Evolutionary conservation across 2,797 vertebrate genomes (phyloP), one percentile per base, ranked within the genome.

Genomic region (Clarias fuscus): DNA sequence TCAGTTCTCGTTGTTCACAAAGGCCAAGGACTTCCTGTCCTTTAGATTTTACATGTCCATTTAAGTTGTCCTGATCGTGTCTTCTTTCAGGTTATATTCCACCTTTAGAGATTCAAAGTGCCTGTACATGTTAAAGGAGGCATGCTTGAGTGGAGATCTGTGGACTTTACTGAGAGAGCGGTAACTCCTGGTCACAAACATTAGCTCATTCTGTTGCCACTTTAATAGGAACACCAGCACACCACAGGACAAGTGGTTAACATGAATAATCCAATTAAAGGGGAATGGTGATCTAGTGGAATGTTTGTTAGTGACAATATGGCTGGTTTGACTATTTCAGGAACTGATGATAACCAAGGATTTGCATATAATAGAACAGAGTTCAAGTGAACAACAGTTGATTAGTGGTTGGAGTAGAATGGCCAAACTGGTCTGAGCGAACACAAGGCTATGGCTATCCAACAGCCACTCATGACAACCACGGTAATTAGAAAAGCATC

Each of bases 41-140:
- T 30, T 59, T 37, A 18, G 13, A 13, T 11, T 59, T 59, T 59
- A 33, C 27, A 11, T 61, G 30, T 78, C 56, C 22, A 14, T 58
- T 67, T 33, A 17, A 30, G 13, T 53, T 53, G 48, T 53, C 13
- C 48, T 48, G 10, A 3, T 71, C 18, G 20, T n/a, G 70, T 27
- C 80, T 83, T 7, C 70, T 89, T n/a, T 1, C 90, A 96, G 96
- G 89, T 87, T 96, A 13, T 86, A 95, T 84, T 90, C 88, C 88
- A 93, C 91, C 62, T 96, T 96, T 40, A 90, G 90, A 90, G 95
- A 96, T 30, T 59, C 88, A 0, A 92, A 94, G 85, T 93, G 89
- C 40, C 88, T 96, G 24, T 96, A 95, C 86, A 90, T 95, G 91
- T 84, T 96, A 90, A 94, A 94, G 83, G 96, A 96, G 88, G 95